Conservation (phyloP, 2,113 vertebrate genomes). For the Equus przewalskii region DNA sequence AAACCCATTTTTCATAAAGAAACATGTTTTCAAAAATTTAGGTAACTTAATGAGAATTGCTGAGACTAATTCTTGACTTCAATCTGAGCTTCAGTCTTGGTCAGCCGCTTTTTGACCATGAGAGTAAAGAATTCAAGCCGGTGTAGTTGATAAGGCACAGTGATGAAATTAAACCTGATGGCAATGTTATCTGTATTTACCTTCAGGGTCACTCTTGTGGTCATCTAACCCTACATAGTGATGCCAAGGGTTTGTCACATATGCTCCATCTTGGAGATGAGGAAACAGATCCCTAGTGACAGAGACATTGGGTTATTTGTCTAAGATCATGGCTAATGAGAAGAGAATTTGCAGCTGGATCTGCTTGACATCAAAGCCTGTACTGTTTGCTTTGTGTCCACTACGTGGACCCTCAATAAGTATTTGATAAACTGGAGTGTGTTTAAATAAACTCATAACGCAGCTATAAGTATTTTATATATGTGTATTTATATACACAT, state of each 20-base stretch:
- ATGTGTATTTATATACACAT: neutral
- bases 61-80: neutral
- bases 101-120: neutral
- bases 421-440: neutral
- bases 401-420: neutral
- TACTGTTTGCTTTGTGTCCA: neutral
- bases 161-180: neutral
- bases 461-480: neutral
- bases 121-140: slow-evolving; percentile 13
- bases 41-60: slow-evolving; percentile 16
- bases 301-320: neutral
- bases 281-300: neutral
- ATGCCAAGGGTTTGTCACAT: neutral
- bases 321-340: neutral
- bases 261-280: neutral
- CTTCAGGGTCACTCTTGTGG: neutral
- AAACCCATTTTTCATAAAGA: neutral
- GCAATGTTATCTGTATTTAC: neutral
- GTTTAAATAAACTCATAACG: neutral
- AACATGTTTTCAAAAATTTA: neutral
- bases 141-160: neutral
- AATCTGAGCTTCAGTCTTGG: neutral
- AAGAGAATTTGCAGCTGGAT: neutral
- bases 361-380: neutral
- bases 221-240: neutral